These are phyloP conservation scores for Passerculus sandwichensis DNA, from an alignment of 2,797 vertebrate species.

Conservation along the genomic window DNA sequence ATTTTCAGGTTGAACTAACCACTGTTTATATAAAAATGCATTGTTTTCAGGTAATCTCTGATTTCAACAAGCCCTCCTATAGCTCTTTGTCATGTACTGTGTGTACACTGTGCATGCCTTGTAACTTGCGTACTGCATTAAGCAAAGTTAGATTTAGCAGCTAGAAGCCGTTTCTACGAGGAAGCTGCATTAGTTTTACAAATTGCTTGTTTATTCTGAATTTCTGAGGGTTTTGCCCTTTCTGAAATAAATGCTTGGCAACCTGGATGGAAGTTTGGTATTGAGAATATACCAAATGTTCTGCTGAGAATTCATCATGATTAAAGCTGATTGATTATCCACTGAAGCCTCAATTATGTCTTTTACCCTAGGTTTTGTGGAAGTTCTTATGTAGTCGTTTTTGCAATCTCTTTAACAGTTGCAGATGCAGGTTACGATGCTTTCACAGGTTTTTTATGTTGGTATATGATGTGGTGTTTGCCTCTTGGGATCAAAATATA, in stretches of 20 bases:
- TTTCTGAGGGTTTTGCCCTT: background rate
- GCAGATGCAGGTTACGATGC: background rate
- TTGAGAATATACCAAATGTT: background rate
- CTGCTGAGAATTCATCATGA: background rate
- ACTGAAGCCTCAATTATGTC: background rate
- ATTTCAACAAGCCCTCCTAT: background rate
- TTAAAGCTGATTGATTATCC: background rate
- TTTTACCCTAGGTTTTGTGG: background rate
- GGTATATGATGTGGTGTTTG: rapidly evolving
- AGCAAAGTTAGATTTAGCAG: background rate
- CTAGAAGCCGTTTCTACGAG: background rate
- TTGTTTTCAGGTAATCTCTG: background rate
- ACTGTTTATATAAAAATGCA: background rate
- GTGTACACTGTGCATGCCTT: background rate
- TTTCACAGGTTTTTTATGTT: background rate
- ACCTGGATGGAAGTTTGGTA: background rate
- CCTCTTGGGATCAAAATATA: background rate
- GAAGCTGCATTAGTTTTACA: background rate
- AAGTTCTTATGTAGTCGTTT: background rate
- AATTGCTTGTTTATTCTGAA: background rate
- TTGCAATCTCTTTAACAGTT: background rate
- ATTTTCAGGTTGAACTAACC: background rate
- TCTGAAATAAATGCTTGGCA: background rate
- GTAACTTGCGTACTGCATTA: background rate
- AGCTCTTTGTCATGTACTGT: background rate